Conservation (phyloP, 2,113 vertebrate species). For the Forbesichthys agassizii region DNA sequence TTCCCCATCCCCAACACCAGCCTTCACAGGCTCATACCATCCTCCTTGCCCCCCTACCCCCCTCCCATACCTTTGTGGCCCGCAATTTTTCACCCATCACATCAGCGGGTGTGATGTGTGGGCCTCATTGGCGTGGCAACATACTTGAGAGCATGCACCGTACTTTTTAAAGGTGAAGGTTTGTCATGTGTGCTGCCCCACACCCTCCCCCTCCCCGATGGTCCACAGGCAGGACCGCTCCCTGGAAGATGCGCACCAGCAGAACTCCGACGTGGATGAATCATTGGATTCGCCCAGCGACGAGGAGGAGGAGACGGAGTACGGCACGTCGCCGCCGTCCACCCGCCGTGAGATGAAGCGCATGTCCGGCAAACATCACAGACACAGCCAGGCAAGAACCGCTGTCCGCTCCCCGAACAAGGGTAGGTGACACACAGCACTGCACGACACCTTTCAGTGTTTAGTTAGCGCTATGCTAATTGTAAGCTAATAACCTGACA, state of each 20-base stretch:
- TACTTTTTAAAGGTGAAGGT: neutral
- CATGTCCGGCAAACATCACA: constrained; percentile 90
- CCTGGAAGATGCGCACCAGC: constrained; percentile 74
- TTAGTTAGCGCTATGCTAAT: neutral
- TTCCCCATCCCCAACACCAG: too few relatives aligned
- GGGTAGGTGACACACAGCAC: constrained; percentile 65
- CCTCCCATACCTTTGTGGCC: too few relatives aligned
- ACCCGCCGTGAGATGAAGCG: constrained; percentile 93
- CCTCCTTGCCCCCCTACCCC: too few relatives aligned
- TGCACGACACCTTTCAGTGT: neutral
- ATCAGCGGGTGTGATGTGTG: too few relatives aligned
- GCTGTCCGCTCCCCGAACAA: constrained; percentile 77
- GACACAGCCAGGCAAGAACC: constrained; percentile 73
- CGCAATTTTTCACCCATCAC: too few relatives aligned
- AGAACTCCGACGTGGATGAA: constrained; percentile 81
- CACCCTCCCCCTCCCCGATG: too few relatives aligned
- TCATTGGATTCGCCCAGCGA: constrained; percentile 84
- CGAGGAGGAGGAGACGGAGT: constrained; percentile 79
- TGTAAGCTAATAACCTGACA: too few relatives aligned
- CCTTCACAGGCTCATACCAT: too few relatives aligned
- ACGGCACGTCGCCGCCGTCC: constrained; percentile 87
- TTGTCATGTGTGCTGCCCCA: neutral
- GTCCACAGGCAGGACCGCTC: constrained; percentile 76
- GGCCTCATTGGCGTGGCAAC: too few relatives aligned
- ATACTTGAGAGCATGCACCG: neutral